Evolutionary conservation across 2,888 invertebrate genomes (phyloP).

Genomic region (Synergus itoensis): DNA sequence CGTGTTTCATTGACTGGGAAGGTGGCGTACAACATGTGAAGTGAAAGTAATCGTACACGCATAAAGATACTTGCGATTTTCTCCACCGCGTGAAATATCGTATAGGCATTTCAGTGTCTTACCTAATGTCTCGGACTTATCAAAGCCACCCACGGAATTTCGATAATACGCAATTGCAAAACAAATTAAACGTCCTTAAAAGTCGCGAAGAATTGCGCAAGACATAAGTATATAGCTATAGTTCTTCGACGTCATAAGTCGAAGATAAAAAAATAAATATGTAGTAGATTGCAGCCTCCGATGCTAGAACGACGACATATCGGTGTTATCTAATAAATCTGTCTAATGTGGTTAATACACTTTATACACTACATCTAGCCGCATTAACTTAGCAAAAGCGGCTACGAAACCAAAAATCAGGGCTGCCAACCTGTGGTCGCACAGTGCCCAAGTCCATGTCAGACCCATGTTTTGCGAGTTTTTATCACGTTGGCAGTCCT

Average conservation of each 20-base stretch:
- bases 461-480: no score
- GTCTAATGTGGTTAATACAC: not conserved
- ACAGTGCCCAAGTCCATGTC: no score
- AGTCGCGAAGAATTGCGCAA: not conserved
- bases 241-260: not conserved
- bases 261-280: not conserved
- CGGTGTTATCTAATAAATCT: not conserved
- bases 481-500: no score
- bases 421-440: no score
- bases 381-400: not conserved
- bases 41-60: slow-evolving; percentile 26
- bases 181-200: slow-evolving; percentile 22
- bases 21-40: not conserved
- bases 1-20: slow-evolving; percentile 17
- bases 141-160: slow-evolving; percentile 26
- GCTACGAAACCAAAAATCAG: no score
- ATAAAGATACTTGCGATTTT: slow-evolving; percentile 6
- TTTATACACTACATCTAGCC: no score
- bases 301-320: not conserved
- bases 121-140: not conserved
- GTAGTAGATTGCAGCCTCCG: not conserved
- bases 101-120: slow-evolving; percentile 11
- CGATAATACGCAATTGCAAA: slow-evolving; percentile 22
- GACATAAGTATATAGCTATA: not conserved
- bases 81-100: slow-evolving; percentile 21